Evolutionary conservation across 2,888 invertebrate species (phyloP).

Genomic region (Deroplatys truncata): DNA sequence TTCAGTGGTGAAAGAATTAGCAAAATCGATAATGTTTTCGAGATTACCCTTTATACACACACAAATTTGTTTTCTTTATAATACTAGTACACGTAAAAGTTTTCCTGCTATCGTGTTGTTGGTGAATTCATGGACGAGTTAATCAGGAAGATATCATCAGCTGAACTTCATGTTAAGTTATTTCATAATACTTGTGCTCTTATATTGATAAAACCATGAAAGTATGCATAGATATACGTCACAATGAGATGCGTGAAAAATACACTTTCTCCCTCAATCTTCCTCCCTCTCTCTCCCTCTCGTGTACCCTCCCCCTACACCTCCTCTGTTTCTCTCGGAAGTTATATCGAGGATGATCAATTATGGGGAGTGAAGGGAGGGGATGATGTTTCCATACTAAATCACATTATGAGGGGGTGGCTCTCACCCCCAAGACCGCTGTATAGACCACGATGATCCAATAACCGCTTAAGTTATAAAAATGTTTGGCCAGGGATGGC

Average conservation of each 20-base stretch:
- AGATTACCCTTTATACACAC: too few species aligned
- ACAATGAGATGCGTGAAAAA: background rate
- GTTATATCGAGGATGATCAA: constrained; percentile 26
- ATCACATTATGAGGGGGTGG: constrained; percentile 30
- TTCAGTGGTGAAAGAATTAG: too few species aligned
- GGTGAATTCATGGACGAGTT: too few species aligned
- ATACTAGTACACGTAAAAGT: too few species aligned
- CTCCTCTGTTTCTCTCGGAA: background rate
- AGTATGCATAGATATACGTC: background rate
- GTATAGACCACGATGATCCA: constrained; percentile 22
- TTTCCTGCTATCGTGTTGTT: too few species aligned
- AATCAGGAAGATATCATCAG: background rate
- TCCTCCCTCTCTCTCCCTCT: too few species aligned
- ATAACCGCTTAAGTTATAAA: constrained; percentile 31
- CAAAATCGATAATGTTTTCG: too few species aligned
- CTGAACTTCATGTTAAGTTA: background rate
- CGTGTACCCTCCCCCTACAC: too few species aligned
- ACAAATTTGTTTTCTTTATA: too few species aligned
- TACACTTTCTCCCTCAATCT: background rate
- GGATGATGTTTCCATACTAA: constrained; percentile 29
- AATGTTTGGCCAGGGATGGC: constrained; percentile 25
- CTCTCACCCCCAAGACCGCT: constrained; percentile 8
- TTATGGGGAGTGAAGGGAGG: constrained; percentile 9
- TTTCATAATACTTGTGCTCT: background rate
- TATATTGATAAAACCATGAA: background rate